A percentile compares a stretch with the other conserved stretches of the same genome.
These are phyloP conservation scores for Apamea epomidion DNA, from an alignment of 2,888 invertebrate species.

Conservation along the genomic window DNA sequence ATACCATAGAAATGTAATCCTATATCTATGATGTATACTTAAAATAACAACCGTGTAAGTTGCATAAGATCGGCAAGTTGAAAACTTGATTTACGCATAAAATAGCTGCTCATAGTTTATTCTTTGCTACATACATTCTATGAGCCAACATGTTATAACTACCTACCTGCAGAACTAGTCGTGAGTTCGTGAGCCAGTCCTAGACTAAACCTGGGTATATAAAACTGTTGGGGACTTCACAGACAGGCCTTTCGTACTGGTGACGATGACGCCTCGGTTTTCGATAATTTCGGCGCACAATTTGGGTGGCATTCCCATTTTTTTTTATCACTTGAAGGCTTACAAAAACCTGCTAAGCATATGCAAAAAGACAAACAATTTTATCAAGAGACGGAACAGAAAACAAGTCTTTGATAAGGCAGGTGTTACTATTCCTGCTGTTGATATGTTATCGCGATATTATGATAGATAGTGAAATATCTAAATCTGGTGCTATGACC, in stretches of 20 bases:
- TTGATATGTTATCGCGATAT: conserved; percentile 58
- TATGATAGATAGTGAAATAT: conserved; percentile 43
- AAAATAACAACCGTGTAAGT: neutral
- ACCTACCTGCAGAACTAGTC: neutral
- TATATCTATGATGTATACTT: neutral
- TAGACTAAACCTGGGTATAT: neutral
- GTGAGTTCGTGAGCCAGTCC: neutral
- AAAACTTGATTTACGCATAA: neutral
- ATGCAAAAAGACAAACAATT: conserved; percentile 51
- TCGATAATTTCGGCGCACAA: neutral
- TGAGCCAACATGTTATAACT: conserved; percentile 1
- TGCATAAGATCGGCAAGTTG: neutral
- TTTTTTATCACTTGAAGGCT: conserved; percentile 17
- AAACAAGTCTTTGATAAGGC: conserved; percentile 47
- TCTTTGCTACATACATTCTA: neutral
- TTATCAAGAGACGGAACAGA: conserved; percentile 59
- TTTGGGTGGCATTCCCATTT: conserved; percentile 19
- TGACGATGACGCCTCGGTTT: neutral
- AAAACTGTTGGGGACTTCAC: conserved; percentile 27
- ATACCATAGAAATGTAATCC: too few species aligned
- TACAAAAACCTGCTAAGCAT: conserved; percentile 20
- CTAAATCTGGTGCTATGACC: conserved; percentile 60
- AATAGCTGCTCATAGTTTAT: neutral
- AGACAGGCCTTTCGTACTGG: neutral
- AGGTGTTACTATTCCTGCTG: conserved; percentile 58